Conservation (phyloP, 64 coral and sea anemone genomes). For the Trachythela sp. region DNA sequence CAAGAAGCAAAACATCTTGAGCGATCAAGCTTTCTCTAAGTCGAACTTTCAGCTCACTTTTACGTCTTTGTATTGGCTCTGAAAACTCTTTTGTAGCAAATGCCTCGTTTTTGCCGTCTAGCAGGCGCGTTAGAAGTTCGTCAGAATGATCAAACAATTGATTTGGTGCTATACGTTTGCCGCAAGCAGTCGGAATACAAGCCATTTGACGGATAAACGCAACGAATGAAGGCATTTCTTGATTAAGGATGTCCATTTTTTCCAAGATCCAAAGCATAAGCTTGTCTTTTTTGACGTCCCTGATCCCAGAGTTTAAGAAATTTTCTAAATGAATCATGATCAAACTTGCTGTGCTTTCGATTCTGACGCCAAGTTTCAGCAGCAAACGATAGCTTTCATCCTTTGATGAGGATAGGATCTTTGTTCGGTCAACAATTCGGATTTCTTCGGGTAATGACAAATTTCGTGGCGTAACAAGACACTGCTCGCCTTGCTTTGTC, state of each 20-base stretch:
- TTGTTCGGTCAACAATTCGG: background rate
- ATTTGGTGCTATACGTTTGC: background rate
- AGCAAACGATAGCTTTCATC: background rate
- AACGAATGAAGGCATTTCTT: background rate
- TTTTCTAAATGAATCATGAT: background rate
- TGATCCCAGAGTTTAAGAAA: background rate
- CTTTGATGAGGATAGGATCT: background rate
- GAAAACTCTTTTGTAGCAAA: background rate
- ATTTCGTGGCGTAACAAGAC: background rate
- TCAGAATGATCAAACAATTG: slow-evolving; percentile 4
- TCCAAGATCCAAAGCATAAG: background rate
- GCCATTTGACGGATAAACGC: background rate
- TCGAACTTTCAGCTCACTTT: background rate
- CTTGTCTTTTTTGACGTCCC: background rate
- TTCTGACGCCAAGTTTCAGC: background rate
- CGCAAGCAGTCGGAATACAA: background rate
- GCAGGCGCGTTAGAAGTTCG: background rate
- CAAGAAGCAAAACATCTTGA: background rate
- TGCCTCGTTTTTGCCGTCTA: background rate
- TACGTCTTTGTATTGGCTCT: background rate
- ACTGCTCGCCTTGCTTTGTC: background rate
- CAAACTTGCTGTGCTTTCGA: background rate
- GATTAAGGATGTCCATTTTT: background rate
- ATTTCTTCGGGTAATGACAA: background rate
- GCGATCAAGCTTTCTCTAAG: background rate